A percentile compares a stretch with the other conserved stretches of the same genome.
Conservation (phyloP, 2,797 vertebrate species). For the Loris lydekkerianus region DNA sequence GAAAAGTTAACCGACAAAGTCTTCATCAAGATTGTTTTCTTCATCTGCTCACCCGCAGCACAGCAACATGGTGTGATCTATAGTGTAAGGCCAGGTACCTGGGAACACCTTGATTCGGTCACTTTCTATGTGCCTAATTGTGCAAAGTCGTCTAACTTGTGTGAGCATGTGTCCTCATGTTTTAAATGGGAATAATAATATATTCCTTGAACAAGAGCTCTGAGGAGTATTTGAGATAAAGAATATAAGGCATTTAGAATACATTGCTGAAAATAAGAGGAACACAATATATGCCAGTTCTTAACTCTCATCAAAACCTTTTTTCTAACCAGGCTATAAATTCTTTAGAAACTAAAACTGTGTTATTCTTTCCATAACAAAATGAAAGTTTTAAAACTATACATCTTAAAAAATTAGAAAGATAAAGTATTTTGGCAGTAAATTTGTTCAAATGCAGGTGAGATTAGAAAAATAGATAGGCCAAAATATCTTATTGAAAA, state of each 20-base stretch:
- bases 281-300: not conserved
- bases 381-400: constrained; percentile 32
- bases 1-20: not conserved
- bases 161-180: not conserved
- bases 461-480: constrained; percentile 17
- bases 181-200: not conserved
- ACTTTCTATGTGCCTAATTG: too few relatives aligned
- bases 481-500: constrained; percentile 65
- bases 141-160: not conserved
- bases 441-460: constrained; percentile 46
- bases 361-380: constrained; percentile 45
- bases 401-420: constrained; percentile 38
- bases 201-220: not conserved
- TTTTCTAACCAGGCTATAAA: not conserved
- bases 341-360: constrained; percentile 21
- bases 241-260: not conserved
- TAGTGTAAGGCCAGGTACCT: not conserved
- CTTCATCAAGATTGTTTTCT: not conserved
- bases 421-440: constrained; percentile 57
- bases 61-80: too few relatives aligned
- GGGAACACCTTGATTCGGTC: too few relatives aligned
- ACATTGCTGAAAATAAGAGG: not conserved
- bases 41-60: not conserved
- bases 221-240: not conserved
- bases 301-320: not conserved